A percentile compares a stretch with the other conserved stretches of the same genome.
Conservation (phyloP, 2,113 vertebrate genomes). For the Pterocles gutturalis region DNA sequence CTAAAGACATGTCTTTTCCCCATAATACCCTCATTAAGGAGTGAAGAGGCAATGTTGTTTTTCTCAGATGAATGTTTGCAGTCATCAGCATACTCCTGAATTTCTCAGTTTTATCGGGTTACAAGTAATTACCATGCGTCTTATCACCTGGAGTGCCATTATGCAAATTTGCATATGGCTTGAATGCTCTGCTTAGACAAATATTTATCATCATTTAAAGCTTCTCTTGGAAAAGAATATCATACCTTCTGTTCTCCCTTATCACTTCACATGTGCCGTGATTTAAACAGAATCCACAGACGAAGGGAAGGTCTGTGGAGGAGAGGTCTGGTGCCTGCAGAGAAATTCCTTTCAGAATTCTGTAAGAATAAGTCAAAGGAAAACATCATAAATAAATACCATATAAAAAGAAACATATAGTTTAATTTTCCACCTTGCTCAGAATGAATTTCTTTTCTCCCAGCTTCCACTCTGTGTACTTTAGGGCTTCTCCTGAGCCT, state of each 20-base stretch:
- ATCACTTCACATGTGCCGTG: not conserved
- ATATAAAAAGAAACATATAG: not conserved
- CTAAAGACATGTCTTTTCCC: not conserved
- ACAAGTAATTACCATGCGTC: constrained; percentile 53
- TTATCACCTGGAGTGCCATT: constrained; percentile 71
- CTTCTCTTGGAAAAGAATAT: constrained; percentile 60
- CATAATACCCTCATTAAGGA: not conserved
- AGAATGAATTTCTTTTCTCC: not conserved
- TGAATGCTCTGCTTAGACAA: constrained; percentile 71
- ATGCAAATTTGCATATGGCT: constrained; percentile 75
- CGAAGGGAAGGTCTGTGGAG: constrained; percentile 10
- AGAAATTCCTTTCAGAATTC: constrained; percentile 12
- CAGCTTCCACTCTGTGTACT: not conserved
- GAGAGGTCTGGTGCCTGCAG: not conserved
- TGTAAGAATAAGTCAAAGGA: not conserved
- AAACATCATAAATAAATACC: not conserved
- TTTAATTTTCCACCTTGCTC: not conserved
- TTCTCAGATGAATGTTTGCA: not conserved
- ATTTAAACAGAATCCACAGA: constrained; percentile 41
- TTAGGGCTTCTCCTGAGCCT: not conserved
- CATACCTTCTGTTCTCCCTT: constrained; percentile 48
- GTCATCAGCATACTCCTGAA: not conserved
- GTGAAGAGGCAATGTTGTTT: not conserved
- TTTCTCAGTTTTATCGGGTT: constrained; percentile 56
- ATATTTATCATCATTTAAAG: constrained; percentile 78